Evolutionary conservation across 2,888 invertebrate genomes (phyloP), one percentile per base, ranked within the genome.

Genomic region (Eilema sororculum): DNA sequence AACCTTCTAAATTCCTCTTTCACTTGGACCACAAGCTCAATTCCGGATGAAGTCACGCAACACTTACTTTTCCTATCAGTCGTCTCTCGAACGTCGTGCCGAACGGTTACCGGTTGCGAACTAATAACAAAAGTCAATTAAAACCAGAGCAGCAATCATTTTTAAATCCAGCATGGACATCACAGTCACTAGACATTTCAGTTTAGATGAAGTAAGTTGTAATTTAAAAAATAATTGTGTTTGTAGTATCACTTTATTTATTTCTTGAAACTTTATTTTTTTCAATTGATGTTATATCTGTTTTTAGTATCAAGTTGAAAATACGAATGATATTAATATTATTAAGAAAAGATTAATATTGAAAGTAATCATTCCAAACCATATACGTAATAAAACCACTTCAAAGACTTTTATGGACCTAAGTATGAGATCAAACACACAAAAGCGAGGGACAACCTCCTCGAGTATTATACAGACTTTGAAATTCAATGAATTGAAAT

Each of bases 151-250:
- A 46, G 16, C 22, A 65, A 28, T 70, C 30, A 69, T 71, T 61
- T 52, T 8, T 46, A 25, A 46, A 67, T 33, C 67, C 67, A 89
- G 84, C 78, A 95, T 95, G 95, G 95, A 95, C 86, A 90, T 95
- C 67, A 91, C 91, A 57, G 90, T 95, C 24, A 95, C 94, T 2
- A 93, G 95, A 81, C 95, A 95, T 79, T 95, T 92, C 75, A 95
- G 95, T 82, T 91, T 95, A 77, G 95, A 95, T 72, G 95, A 95
- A 87, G 95, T 95, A 75, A 93, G 94, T 92, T 58, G 20, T 8
- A 62, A 37, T 68, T 22, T 22, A 9, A 52, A n/a, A 52, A n/a
- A n/a, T 6, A 52, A 6, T n/a, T 52, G 52, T 52, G 9, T n/a
- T 52, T 52, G 52, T 52, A 52, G 2, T 9, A 2, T 3, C 2